Evolutionary conservation across 92 coral and sea anemone species (phyloP).

Genomic region (Epizoanthus illoricatus): DNA sequence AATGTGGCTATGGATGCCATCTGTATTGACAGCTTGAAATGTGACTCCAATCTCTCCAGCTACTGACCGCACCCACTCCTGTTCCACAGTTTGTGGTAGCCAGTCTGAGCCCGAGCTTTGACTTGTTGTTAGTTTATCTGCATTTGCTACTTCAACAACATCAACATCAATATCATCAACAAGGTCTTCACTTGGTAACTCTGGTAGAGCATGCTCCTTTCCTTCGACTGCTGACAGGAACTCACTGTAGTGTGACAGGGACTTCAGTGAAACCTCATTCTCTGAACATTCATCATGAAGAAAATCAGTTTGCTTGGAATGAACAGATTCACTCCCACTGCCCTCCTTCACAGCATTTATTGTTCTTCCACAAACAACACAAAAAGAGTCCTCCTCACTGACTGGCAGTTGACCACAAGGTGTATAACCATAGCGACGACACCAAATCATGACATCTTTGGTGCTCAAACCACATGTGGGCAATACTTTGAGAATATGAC

Average conservation of each 20-base stretch:
- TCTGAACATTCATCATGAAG: constrained; percentile 43
- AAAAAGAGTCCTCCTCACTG: constrained; percentile 42
- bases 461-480: constrained; percentile 61
- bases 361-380: constrained; percentile 77
- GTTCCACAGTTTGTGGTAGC: constrained; percentile 63
- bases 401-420: constrained; percentile 50
- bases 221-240: constrained; percentile 51
- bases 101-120: constrained; percentile 40
- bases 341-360: not conserved
- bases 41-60: constrained; percentile 76
- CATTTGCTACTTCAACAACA: constrained; percentile 51
- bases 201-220: constrained; percentile 46
- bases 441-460: constrained; percentile 85
- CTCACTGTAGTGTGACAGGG: constrained; percentile 53
- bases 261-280: constrained; percentile 29
- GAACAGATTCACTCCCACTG: not conserved
- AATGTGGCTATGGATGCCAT: constrained; percentile 71
- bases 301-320: not conserved
- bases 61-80: constrained; percentile 77
- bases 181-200: constrained; percentile 30
- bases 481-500: constrained; percentile 34
- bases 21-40: constrained; percentile 52
- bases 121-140: constrained; percentile 3
- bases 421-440: constrained; percentile 82
- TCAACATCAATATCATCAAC: constrained; percentile 68